Percentiles rank a stretch among this genome's conserved stretches.
phyloP scores from a whole-genome alignment of 2,888 invertebrate genomes.

The Zelleria hepariella region DNA sequence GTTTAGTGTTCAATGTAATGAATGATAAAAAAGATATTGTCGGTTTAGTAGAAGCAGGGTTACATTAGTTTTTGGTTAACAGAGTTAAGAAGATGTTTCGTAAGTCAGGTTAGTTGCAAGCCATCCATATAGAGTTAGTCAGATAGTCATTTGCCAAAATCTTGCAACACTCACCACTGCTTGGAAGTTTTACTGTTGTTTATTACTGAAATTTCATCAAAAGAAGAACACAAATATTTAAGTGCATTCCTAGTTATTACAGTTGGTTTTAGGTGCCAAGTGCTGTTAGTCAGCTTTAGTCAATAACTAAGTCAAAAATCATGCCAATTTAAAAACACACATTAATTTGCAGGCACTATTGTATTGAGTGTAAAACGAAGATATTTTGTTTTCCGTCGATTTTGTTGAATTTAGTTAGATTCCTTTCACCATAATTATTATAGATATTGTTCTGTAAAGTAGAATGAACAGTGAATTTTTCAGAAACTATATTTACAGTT shows the following conservation, averaged over 20 bases:
- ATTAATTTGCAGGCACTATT: conserved; percentile 42
- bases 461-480: conserved; percentile 28
- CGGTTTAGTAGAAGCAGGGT: conserved; percentile 3
- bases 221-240: conserved; percentile 58
- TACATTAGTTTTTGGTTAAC: not conserved
- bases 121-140: conserved; percentile 46
- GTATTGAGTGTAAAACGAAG: conserved; percentile 58
- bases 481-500: conserved; percentile 13
- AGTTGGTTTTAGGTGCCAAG: conserved; percentile 44
- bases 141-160: conserved; percentile 52
- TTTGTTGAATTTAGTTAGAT: conserved; percentile 19
- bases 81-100: not conserved
- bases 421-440: conserved; percentile 40
- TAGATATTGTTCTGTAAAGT: conserved; percentile 17
- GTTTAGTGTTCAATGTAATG: not conserved
- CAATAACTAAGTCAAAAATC: conserved; percentile 28
- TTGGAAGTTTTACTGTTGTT: conserved; percentile 59
- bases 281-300: conserved; percentile 63
- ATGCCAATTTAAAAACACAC: conserved; percentile 57
- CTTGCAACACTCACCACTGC: conserved; percentile 67
- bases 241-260: conserved; percentile 51
- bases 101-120: conserved; percentile 24
- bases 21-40: not conserved
- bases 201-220: conserved; percentile 57
- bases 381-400: conserved; percentile 44